Percentiles rank a stretch among this genome's conserved stretches.
These are phyloP conservation scores for Thumatha senex DNA, from an alignment of 2,888 invertebrate genomes.

Conservation along the genomic window DNA sequence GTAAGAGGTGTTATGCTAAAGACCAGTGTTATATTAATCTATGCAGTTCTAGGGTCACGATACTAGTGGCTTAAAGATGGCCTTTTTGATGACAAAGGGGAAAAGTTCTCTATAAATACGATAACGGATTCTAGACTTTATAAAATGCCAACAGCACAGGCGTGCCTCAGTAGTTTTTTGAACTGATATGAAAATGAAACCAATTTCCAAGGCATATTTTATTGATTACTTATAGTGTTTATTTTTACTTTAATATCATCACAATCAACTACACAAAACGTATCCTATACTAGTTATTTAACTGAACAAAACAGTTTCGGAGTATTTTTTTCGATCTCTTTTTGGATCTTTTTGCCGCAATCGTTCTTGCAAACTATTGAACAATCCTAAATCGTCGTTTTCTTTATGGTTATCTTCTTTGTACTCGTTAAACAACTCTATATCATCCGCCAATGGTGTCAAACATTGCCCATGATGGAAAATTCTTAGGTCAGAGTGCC, in stretches of 20 bases:
- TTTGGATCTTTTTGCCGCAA: not conserved
- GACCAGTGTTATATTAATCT: no score
- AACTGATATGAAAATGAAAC: not conserved
- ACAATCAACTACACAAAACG: no score
- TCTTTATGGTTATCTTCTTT: not conserved
- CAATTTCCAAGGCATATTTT: not conserved
- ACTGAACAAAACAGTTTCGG: not conserved
- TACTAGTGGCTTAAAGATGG: no score
- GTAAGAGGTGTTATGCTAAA: no score
- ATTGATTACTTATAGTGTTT: not conserved
- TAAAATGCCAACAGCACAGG: no score
- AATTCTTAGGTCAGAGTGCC: slow-evolving; percentile 16
- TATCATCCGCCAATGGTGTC: slow-evolving; percentile 11
- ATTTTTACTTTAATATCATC: not conserved
- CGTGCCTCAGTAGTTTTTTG: no score
- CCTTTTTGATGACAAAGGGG: no score
- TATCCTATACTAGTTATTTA: not conserved
- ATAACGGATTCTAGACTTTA: no score
- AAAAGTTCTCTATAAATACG: no score
- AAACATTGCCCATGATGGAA: slow-evolving; percentile 32
- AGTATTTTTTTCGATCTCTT: not conserved
- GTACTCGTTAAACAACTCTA: not conserved
- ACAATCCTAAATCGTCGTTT: not conserved
- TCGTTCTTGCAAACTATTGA: not conserved
- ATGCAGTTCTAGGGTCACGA: no score